Percentiles rank a stretch among this genome's conserved stretches.
Evolutionary conservation across 2,797 vertebrate species (phyloP).

Genomic region (Sebastes nivosus): DNA sequence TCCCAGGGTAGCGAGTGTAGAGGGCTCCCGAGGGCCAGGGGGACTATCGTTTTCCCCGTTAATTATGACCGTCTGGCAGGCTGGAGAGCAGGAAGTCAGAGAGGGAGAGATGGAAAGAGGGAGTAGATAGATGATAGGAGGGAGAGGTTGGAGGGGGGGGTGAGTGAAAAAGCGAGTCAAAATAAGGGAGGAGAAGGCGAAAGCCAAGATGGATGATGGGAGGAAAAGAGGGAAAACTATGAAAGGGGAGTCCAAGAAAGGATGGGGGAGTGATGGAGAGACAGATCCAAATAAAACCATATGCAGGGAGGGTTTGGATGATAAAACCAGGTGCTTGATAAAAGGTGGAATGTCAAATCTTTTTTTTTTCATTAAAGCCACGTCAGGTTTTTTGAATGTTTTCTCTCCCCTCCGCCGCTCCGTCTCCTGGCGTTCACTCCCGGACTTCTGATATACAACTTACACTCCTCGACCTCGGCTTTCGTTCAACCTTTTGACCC

Average conservation of each 20-base stretch:
- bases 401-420: slow-evolving; percentile 18
- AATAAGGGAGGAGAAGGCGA: slow-evolving; percentile 71
- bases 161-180: slow-evolving; percentile 44
- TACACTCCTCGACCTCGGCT: slow-evolving; percentile 44
- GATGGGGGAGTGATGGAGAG: slow-evolving; percentile 61
- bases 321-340: slow-evolving; percentile 84
- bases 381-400: slow-evolving; percentile 44
- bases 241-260: slow-evolving; percentile 40
- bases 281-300: slow-evolving; percentile 70
- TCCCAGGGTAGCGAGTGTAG: slow-evolving; percentile 75
- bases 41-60: slow-evolving; percentile 86
- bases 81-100: slow-evolving; percentile 84
- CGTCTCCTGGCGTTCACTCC: slow-evolving; percentile 33
- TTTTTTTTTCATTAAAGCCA: slow-evolving; percentile 21
- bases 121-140: slow-evolving; percentile 74
- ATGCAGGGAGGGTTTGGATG: slow-evolving; percentile 68
- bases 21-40: slow-evolving; percentile 79
- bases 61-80: slow-evolving; percentile 88
- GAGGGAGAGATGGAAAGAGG: slow-evolving; percentile 69
- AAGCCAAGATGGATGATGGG: slow-evolving; percentile 69
- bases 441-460: slow-evolving; percentile 44
- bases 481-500: slow-evolving; percentile 61
- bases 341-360: slow-evolving; percentile 75
- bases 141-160: slow-evolving; percentile 7
- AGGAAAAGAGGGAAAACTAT: slow-evolving; percentile 55